phyloP scores from a whole-genome alignment of 2,113 vertebrate species.

The Climacteris rufus region DNA sequence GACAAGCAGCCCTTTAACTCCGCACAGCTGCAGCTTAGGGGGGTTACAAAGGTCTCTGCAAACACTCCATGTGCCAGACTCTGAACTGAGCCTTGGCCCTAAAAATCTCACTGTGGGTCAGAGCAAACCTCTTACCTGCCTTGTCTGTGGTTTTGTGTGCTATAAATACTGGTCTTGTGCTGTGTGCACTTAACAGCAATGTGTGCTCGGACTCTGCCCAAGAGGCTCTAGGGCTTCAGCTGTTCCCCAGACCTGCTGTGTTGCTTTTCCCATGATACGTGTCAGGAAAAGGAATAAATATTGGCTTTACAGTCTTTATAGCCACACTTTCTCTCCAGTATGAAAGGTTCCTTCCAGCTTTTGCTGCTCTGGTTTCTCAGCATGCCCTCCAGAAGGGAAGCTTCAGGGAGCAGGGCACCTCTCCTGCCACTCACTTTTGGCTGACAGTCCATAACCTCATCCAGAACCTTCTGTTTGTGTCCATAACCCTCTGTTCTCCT shows the following conservation, averaged over 20 bases:
- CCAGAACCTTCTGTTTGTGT: not conserved
- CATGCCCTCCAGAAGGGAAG: not conserved
- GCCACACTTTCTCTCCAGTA: not conserved
- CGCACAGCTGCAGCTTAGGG: not conserved
- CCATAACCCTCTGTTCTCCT: not conserved
- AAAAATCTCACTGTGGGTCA: rapidly evolving
- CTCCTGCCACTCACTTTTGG: not conserved
- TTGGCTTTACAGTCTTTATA: not conserved
- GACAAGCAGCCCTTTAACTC: not conserved
- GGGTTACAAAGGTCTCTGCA: not conserved
- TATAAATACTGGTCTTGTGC: not conserved
- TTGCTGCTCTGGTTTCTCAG: not conserved
- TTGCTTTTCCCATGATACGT: not conserved
- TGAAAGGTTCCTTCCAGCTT: not conserved
- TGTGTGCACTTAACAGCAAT: not conserved
- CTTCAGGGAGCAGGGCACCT: not conserved
- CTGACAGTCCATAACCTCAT: not conserved
- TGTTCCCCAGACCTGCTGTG: rapidly evolving
- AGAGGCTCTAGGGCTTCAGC: not conserved
- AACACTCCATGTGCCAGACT: not conserved
- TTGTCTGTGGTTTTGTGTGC: not conserved
- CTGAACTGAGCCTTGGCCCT: not conserved
- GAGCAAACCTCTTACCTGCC: not conserved
- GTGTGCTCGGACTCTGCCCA: not conserved
- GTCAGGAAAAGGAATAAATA: not conserved